Evolutionary conservation across 2,113 vertebrate genomes (phyloP), one percentile per base, ranked within the genome.

Genomic region (Trochalopteron elliotii): DNA sequence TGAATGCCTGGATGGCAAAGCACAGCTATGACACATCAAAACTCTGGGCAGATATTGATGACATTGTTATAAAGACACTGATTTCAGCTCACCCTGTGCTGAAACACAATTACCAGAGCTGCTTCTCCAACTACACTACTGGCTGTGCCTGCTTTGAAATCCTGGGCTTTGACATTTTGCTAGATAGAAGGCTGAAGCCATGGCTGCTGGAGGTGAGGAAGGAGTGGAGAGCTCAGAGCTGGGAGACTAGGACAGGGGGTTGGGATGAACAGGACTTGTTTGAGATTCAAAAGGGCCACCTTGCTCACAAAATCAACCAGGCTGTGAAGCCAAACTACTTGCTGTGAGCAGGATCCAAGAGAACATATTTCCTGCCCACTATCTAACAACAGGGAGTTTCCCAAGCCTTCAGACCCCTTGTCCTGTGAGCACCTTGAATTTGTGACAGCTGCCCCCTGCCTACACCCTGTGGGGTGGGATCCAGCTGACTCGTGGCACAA

Each of bases 201-300:
- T 98, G 98, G 98, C 96, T 98, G 60, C 78, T 98, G n/a, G 98
- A 98, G 98, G 98, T 98, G 93, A 97, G 96, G 82, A 76, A 24
- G 47, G 52, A 70, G 56, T 27, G 49, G 47, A 30, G 5, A 35
- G 31, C 49, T 2, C 2, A 47, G 52, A 35, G 49, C n/a, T 79
- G 57, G 11, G 60, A 10, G 7, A 56, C 11, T 22, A 27, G 59
- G 80, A 40, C 42, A 37, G 52, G 61, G 15, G 9, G 3, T 15
- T 52, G 61, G 47, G 35, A 44, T 53, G 40, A 45, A 28, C 5
- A 35, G 67, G 50, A 22, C 47, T 45, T 2, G 0, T 42, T 42
- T 44, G n/a, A n/a, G 35, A 40, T 56, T 87, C 17, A 61, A 68
- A 63, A 40, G 35, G 55, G 40, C 44, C 64, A 19, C 39, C 35